Base-by-base conservation (phyloP, 2,113 vertebrate species). In the Eurystomus gularis region DNA sequence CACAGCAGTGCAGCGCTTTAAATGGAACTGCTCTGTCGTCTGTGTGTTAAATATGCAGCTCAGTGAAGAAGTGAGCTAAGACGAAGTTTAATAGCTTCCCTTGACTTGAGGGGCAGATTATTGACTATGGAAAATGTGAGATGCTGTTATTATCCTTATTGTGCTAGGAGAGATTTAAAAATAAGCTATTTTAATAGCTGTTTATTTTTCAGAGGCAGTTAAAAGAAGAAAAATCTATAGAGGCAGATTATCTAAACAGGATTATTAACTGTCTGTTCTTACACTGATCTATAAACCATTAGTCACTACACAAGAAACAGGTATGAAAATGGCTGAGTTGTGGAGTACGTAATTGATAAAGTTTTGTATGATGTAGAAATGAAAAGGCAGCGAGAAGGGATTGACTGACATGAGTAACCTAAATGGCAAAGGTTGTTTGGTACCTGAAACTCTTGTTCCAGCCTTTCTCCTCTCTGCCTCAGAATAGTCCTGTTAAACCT, bases 91-190 rank as follows among this genome's bases (percentile, higher is more conserved):
- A 33, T 83, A 79, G 24, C 65, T 95, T 91, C 52, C 40, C 57
- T 31, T 89, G 70, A 46, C 72, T 75, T 48, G 57, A 84, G 69
- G 80, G 72, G 48, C 89, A 96, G 91, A 86, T 94, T 91, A 82
- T 55, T 82, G 52, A 39, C 78, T 72, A 13, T n/a, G 52, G 86
- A 85, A 93, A 86, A 89, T 84, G 61, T 48, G 83, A 84, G 73
- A 69, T 94, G 51, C 86, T 88, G 35, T 78, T 94, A 66, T 93
- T 93, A 69, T 85, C 42, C 64, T 66, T 62, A 77, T 65, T 93
- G 77, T 91, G 57, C 35, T 82, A 82, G 33, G 26, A 89, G 35
- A 42, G 64, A 71, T 82, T 89, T 87, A 8, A 87, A 78, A 95
- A 62, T 18, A 82, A 91, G 44, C 26, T 82, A 11, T 85, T 95